phyloP scores from a whole-genome alignment of 1,140 invertebrate genomes.

The Melipona quadrifasciata region DNA sequence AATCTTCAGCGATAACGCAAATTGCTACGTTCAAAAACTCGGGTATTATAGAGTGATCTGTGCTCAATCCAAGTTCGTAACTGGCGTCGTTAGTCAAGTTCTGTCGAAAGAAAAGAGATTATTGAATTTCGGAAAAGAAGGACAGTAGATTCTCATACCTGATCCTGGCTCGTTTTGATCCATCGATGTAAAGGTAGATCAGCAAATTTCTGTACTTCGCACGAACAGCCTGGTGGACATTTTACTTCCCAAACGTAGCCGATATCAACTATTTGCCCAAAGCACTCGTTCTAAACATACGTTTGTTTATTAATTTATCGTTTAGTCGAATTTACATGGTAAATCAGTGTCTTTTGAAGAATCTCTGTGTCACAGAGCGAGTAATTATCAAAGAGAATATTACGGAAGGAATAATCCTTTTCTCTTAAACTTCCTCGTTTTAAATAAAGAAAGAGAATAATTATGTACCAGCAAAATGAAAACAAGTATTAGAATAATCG shows the following conservation, averaged over 20 bases:
- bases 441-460: conserved; percentile 37
- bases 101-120: conserved; percentile 33
- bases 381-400: not conserved
- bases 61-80: conserved; percentile 37
- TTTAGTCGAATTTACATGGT: not conserved
- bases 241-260: conserved; percentile 72
- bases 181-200: conserved; percentile 75
- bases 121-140: conserved; percentile 13
- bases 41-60: conserved; percentile 58
- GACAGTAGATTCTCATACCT: conserved; percentile 42
- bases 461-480: conserved; percentile 58
- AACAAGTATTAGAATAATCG: conserved; percentile 39
- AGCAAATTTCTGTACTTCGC: conserved; percentile 71
- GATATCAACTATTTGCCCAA: conserved; percentile 71
- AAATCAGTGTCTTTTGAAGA: not conserved
- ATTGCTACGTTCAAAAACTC: conserved; percentile 83
- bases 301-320: conserved; percentile 27
- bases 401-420: not conserved
- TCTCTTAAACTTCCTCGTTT: not conserved
- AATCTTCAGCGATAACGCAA: conserved; percentile 82
- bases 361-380: not conserved
- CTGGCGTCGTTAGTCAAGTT: conserved; percentile 24
- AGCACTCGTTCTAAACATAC: conserved; percentile 61
- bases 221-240: conserved; percentile 75
- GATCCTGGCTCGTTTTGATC: conserved; percentile 55